These are phyloP conservation scores for Linepithema humile DNA, from an alignment of 1,140 invertebrate genomes.

Conservation along the genomic window DNA sequence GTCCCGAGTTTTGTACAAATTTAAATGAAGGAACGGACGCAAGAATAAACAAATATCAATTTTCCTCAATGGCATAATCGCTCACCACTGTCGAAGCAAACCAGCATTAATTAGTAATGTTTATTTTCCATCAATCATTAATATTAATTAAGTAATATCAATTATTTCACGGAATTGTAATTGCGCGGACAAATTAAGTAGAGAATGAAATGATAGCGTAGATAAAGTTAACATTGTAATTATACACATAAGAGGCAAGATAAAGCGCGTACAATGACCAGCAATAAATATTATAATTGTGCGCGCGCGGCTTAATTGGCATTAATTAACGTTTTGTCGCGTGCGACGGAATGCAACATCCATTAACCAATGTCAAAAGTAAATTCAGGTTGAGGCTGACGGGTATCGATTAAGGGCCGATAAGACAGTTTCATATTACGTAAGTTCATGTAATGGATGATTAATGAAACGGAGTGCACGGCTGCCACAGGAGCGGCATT, in stretches of 20 bases:
- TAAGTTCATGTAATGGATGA: conserved; percentile 52
- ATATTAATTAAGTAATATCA: neutral
- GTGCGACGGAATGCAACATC: conserved; percentile 46
- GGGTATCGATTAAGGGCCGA: conserved; percentile 55
- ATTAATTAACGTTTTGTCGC: conserved; percentile 61
- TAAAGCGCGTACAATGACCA: conserved; percentile 35
- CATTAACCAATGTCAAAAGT: conserved; percentile 57
- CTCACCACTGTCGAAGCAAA: neutral
- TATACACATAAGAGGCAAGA: neutral
- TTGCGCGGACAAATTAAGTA: neutral
- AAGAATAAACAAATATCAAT: neutral
- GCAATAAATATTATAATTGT: neutral
- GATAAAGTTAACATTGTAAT: conserved; percentile 27
- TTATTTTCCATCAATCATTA: neutral
- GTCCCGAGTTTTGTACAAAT: neutral
- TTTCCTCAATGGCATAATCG: neutral
- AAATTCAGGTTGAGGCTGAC: conserved; percentile 49
- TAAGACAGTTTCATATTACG: conserved; percentile 58
- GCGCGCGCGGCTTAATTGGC: conserved; percentile 36
- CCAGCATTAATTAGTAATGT: neutral
- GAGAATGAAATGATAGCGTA: neutral
- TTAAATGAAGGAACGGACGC: neutral
- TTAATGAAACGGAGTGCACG: conserved; percentile 40
- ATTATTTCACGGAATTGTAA: neutral
- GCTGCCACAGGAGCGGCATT: conserved; percentile 13